Conservation (phyloP, 1,140 invertebrate species). For the Mercenaria mercenaria region DNA sequence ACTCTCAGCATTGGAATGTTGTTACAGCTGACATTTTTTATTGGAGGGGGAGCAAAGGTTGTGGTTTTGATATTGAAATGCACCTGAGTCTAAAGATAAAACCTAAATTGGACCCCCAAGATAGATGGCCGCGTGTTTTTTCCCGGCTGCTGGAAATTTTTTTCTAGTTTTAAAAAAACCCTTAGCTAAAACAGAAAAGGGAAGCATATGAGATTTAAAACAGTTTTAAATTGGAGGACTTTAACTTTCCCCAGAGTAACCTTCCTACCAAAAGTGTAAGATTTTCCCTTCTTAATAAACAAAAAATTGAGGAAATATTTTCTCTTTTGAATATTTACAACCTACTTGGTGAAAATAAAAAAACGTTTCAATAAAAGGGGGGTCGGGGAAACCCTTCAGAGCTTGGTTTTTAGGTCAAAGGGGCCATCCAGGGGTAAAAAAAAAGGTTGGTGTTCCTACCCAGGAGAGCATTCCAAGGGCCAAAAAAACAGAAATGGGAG, state of each 20-base stretch:
- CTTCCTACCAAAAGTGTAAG: slow-evolving; percentile 93
- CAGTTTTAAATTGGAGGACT: slow-evolving; percentile 95
- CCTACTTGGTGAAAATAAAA: too few relatives aligned
- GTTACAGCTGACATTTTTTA: slow-evolving; percentile 83
- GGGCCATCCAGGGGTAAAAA: too few relatives aligned
- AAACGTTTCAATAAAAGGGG: too few relatives aligned
- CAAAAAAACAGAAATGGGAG: too few relatives aligned
- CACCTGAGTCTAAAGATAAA: slow-evolving; percentile 89
- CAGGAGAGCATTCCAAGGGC: too few relatives aligned
- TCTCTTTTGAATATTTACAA: too few relatives aligned
- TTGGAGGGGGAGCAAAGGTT: slow-evolving; percentile 77
- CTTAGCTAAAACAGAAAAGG: slow-evolving; percentile 94
- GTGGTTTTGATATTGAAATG: slow-evolving; percentile 88
- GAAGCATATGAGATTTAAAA: slow-evolving; percentile 92
- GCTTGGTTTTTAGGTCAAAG: too few relatives aligned
- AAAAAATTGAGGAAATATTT: too few relatives aligned
- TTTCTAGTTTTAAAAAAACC: slow-evolving; percentile 97
- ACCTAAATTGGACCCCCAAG: slow-evolving; percentile 93
- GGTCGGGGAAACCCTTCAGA: too few relatives aligned
- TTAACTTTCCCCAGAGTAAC: slow-evolving; percentile 96
- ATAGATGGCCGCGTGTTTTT: slow-evolving; percentile 98
- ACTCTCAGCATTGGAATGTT: slow-evolving; percentile 88
- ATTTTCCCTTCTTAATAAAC: neutral
- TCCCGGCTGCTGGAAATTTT: slow-evolving; percentile 98
- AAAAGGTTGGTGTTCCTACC: too few relatives aligned